These are phyloP conservation scores for Melanotus villosus DNA, from an alignment of 2,888 invertebrate genomes.

Conservation along the genomic window DNA sequence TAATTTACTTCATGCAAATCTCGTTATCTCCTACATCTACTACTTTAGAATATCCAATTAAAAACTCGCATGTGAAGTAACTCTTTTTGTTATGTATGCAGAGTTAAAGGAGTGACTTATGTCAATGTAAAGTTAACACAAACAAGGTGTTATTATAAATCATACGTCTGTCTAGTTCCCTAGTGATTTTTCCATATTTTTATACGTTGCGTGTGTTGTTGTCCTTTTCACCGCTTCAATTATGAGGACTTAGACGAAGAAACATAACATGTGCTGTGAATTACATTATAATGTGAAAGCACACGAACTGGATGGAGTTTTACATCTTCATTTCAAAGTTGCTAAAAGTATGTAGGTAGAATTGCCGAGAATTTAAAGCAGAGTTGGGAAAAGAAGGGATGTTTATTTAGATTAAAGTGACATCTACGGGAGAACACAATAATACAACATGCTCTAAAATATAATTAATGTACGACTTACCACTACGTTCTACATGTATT, in stretches of 20 bases:
- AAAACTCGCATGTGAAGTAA: conserved; percentile 3
- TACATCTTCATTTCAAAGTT: conserved; percentile 64
- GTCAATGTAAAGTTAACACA: conserved; percentile 16
- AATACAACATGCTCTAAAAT: conserved; percentile 32
- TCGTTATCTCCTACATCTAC: conserved; percentile 14
- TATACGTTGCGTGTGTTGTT: background rate
- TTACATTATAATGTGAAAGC: conserved; percentile 3
- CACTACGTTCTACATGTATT: background rate
- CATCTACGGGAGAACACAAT: conserved; percentile 59
- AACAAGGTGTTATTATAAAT: conserved; percentile 31
- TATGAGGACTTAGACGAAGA: background rate
- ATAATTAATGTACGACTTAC: conserved; percentile 39
- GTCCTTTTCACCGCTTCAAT: background rate
- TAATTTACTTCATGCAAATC: conserved; percentile 1
- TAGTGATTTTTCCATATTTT: background rate
- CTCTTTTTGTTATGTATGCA: background rate
- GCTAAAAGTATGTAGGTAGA: conserved; percentile 59
- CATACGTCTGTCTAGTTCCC: conserved; percentile 15
- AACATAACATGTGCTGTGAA: conserved; percentile 4
- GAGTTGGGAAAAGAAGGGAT: conserved; percentile 60
- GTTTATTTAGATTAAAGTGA: conserved; percentile 65
- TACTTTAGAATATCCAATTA: conserved; percentile 19
- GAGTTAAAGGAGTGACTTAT: conserved; percentile 23
- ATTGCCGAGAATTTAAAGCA: conserved; percentile 61
- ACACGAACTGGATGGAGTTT: conserved; percentile 52